A percentile compares a stretch with the other conserved stretches of the same genome.
These are phyloP conservation scores for Pseudorhombus dupliciocellatus DNA, from an alignment of 2,113 vertebrate genomes.

Conservation along the genomic window DNA sequence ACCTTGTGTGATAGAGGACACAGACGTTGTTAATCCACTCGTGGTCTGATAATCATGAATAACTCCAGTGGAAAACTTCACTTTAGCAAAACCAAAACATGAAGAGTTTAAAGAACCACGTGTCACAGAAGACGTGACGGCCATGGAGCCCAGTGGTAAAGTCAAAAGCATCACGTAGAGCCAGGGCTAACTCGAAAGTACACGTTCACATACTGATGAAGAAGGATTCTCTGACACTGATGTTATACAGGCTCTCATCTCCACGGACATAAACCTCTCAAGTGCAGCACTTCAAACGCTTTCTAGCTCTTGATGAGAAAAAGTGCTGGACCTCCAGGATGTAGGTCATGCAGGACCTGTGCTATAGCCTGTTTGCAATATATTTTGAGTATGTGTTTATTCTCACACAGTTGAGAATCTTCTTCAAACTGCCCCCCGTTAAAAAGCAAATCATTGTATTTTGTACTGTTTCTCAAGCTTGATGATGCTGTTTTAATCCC, in stretches of 20 bases:
- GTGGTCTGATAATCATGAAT: not conserved
- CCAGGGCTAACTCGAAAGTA: not conserved
- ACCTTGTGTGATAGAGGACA: constrained; percentile 1
- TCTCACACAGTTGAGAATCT: not conserved
- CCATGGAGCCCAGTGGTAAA: not conserved
- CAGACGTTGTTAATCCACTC: not conserved
- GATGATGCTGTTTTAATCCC: no score
- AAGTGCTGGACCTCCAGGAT: not conserved
- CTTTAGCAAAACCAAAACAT: not conserved
- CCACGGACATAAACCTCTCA: not conserved
- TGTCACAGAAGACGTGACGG: not conserved
- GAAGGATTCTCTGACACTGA: constrained; percentile 1
- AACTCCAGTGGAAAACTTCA: not conserved
- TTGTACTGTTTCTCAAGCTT: not conserved
- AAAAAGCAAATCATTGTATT: not conserved
- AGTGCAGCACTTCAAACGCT: constrained; percentile 13
- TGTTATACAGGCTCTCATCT: not conserved
- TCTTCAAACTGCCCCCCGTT: not conserved
- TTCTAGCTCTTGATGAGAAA: not conserved
- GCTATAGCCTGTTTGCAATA: not conserved
- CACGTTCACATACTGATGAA: not conserved
- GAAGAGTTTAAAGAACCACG: not conserved
- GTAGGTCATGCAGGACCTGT: not conserved
- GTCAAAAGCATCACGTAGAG: not conserved
- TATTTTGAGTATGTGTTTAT: not conserved